Evolutionary conservation across 2,113 vertebrate genomes (phyloP).

Genomic region (Alouatta palliata): DNA sequence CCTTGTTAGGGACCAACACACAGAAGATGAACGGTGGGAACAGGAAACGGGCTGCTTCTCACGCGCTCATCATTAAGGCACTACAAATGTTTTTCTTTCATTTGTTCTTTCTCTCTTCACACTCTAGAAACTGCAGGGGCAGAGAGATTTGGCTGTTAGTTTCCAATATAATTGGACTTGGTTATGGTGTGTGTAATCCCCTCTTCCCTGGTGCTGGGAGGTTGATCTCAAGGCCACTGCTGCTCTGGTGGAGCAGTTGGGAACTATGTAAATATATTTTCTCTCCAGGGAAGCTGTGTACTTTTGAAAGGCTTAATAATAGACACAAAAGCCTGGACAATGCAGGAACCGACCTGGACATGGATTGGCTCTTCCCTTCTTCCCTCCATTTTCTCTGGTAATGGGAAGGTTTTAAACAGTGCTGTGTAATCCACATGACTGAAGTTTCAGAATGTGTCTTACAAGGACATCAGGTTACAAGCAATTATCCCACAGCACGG

Average conservation of each 20-base stretch:
- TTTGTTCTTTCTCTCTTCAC: background rate
- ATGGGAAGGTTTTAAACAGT: background rate
- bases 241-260: background rate
- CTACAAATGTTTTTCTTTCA: background rate
- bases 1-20: background rate
- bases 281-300: background rate
- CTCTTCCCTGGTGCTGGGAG: background rate
- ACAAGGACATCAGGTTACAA: background rate
- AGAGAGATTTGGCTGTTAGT: background rate
- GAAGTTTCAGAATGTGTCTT: too few species aligned
- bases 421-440: fast-evolving
- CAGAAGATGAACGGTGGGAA: background rate
- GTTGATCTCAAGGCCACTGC: background rate
- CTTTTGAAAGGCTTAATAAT: background rate
- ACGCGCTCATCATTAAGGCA: background rate
- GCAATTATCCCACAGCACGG: background rate
- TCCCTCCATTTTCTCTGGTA: background rate
- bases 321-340: background rate
- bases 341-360: fast-evolving
- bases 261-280: background rate
- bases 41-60: background rate
- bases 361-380: background rate
- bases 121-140: background rate
- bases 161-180: constrained; percentile 41
- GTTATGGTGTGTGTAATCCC: fast-evolving